phyloP scores from a whole-genome alignment of 2,888 invertebrate genomes.

The Microctonus aethiopoides region DNA sequence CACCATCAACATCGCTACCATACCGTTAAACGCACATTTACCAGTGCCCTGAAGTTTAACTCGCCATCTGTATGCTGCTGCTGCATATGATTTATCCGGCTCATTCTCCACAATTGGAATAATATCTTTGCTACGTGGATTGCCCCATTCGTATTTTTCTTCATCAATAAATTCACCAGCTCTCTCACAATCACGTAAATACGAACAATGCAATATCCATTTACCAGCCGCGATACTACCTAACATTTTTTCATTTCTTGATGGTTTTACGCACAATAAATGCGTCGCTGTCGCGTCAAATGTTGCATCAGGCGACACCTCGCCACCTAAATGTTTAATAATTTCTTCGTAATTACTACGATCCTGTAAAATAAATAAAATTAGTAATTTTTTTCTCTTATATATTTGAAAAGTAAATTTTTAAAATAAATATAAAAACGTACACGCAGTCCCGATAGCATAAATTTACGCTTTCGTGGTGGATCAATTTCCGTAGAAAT shows the following conservation, averaged over 20 bases:
- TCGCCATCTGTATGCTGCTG: conserved; percentile 79
- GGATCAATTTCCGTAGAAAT: conserved; percentile 2
- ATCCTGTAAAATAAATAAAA: conserved; percentile 62
- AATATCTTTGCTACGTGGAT: conserved; percentile 71
- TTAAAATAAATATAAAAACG: background rate
- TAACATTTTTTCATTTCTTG: conserved; percentile 88
- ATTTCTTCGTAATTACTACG: conserved; percentile 70
- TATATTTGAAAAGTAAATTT: no score
- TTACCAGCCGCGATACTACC: conserved; percentile 88
- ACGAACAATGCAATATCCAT: conserved; percentile 88
- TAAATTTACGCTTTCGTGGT: conserved; percentile 53
- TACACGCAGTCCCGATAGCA: conserved; percentile 56
- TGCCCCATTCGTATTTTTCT: conserved; percentile 87
- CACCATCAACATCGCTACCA: conserved; percentile 72
- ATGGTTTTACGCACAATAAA: conserved; percentile 79
- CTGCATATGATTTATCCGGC: conserved; percentile 68
- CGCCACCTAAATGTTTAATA: conserved; percentile 75
- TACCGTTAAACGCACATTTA: conserved; percentile 66
- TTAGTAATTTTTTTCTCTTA: background rate
- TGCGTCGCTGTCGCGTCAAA: conserved; percentile 80
- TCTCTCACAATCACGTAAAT: conserved; percentile 76
- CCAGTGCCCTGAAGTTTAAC: conserved; percentile 67
- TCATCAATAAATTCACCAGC: conserved; percentile 76
- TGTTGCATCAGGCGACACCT: conserved; percentile 69
- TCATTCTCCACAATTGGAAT: conserved; percentile 67